A percentile compares a stretch with the other conserved stretches of the same genome.
Conservation (phyloP, 1,140 invertebrate species). For the Tetragnatha versicolor region DNA sequence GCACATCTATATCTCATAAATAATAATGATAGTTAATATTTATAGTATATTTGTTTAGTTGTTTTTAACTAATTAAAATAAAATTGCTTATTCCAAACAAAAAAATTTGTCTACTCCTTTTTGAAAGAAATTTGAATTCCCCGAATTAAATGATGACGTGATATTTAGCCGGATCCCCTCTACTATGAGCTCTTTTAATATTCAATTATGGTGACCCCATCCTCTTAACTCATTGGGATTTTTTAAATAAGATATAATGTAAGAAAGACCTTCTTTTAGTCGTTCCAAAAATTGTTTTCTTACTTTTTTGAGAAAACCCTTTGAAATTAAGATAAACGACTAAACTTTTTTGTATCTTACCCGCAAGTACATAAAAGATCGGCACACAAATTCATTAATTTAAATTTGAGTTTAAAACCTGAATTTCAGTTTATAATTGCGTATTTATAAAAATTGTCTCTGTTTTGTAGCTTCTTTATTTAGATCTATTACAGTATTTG, state of each 20-base stretch:
- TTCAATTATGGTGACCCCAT: neutral
- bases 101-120: too few species aligned
- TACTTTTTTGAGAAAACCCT: neutral
- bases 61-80: too few species aligned
- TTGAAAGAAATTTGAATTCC: too few species aligned
- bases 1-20: too few species aligned
- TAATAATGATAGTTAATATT: neutral
- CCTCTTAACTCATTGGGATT: neutral
- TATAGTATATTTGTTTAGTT: neutral
- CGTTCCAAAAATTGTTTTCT: neutral
- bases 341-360: neutral
- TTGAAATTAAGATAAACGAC: neutral
- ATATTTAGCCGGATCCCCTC: too few species aligned
- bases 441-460: neutral
- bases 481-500: neutral
- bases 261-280: neutral
- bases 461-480: neutral
- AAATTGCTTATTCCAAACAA: too few species aligned
- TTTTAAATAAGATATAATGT: neutral
- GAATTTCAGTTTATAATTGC: neutral
- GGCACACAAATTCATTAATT: neutral
- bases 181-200: too few species aligned
- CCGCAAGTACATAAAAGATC: conserved; percentile 3
- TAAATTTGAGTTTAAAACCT: neutral
- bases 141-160: too few species aligned